Evolutionary conservation across 2,888 invertebrate genomes (phyloP), one percentile per base, ranked within the genome.

Genomic region (Druceiella hillmani): DNA sequence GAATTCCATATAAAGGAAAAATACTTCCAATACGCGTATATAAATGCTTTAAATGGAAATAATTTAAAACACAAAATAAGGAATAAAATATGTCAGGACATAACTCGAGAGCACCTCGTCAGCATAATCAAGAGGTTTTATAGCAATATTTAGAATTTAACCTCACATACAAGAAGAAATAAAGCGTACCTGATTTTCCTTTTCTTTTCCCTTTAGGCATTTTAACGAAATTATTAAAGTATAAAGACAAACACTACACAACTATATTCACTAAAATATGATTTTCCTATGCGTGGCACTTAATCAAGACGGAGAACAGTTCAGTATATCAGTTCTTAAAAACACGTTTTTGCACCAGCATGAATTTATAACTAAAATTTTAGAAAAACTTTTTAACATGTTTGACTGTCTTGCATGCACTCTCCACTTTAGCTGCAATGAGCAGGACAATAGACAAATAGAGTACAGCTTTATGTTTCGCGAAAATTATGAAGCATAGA

Each of bases 251-350:
- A 20, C 12, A 37, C 33, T 29, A 43, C 31, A 26, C 27, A n/a
- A 27, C 15, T 27, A 5, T 17, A 32, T 59, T 64, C 65, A 66
- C 66, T 67, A 66, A 66, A 67, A 67, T 71, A 55, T 39, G 59
- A 62, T 55, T 62, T 62, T 58, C 54, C 68, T 69, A 69, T 50
- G 53, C 54, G 60, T 63, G 57, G 56, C 67, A 66, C 69, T 64
- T 71, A 76, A 84, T 84, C 84, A 85, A 81, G 83, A 85, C 64
- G 82, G 82, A 74, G 79, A 78, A 81, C 77, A 79, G 78, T 82
- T 81, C 61, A 74, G 68, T 78, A 77, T 78, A 74, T 72, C 76
- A 74, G 78, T 78, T 79, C 75, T 78, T 73, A 73, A 77, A 71
- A 75, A 75, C 76, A 75, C 76, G 76, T 76, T 76, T 69, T 72